Percentiles rank a stretch among this genome's conserved stretches.
Evolutionary conservation across 1,140 invertebrate genomes (phyloP).

Genomic region (Halesus radiatus): DNA sequence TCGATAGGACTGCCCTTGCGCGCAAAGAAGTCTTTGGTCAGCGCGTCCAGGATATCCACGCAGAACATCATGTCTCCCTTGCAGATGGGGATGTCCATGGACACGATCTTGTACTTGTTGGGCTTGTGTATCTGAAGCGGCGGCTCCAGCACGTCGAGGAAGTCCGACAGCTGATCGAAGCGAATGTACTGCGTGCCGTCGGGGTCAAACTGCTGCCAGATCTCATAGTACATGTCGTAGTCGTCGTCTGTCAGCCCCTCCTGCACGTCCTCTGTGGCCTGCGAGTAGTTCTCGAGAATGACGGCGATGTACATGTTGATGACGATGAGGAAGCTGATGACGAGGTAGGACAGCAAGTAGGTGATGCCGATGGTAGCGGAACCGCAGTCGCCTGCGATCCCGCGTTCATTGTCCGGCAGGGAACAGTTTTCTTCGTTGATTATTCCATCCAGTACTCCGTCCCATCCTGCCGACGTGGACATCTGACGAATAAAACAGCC

Average conservation of each 20-base stretch:
- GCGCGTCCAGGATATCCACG: conserved; percentile 96
- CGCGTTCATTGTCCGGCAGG: conserved; percentile 86
- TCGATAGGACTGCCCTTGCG: conserved; percentile 93
- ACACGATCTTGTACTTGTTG: conserved; percentile 98
- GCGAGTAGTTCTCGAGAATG: conserved; percentile 98
- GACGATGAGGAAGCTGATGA: conserved; percentile 98
- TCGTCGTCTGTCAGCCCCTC: conserved; percentile 98
- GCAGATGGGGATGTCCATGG: conserved; percentile 98
- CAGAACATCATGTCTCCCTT: conserved; percentile 97
- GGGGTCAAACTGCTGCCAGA: conserved; percentile 98
- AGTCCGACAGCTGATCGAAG: conserved; percentile 93
- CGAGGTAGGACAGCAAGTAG: conserved; percentile 94
- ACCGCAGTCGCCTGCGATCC: conserved; percentile 91
- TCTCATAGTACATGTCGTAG: conserved; percentile 99
- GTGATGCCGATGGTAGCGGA: conserved; percentile 93
- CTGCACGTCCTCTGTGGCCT: conserved; percentile 98
- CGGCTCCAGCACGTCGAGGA: conserved; percentile 93
- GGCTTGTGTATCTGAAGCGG: conserved; percentile 97
- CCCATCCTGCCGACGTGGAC: conserved; percentile 98
- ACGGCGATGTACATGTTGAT: conserved; percentile 99
- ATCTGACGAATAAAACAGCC: conserved; percentile 75
- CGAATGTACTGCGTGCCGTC: conserved; percentile 97
- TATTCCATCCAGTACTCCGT: conserved; percentile 94
- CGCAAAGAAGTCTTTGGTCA: conserved; percentile 97
- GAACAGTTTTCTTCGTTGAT: conserved; percentile 96